Conservation (phyloP, 2,888 invertebrate genomes). For the Colletes collaris region DNA sequence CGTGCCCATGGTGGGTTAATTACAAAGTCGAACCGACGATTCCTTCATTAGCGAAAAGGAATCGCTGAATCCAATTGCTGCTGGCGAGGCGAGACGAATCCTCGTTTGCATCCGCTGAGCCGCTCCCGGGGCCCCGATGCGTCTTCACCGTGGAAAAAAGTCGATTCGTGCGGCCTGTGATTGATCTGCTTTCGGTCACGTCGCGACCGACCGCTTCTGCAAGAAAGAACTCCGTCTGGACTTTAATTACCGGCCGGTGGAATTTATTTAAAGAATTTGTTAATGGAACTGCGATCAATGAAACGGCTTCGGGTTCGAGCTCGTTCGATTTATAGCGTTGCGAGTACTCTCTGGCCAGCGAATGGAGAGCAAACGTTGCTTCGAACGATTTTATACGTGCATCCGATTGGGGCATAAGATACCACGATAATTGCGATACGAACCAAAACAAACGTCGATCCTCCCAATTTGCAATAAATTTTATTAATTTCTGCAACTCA, state of each 20-base stretch:
- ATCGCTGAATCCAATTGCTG: conserved; percentile 62
- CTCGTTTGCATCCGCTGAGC: conserved; percentile 66
- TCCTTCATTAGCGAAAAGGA: conserved; percentile 78
- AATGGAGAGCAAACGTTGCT: neutral
- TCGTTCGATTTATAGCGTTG: conserved; percentile 19
- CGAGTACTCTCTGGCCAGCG: neutral
- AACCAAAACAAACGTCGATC: too few relatives aligned
- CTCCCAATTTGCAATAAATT: too few relatives aligned
- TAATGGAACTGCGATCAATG: conserved; percentile 35
- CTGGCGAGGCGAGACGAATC: conserved; percentile 57
- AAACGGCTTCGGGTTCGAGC: conserved; percentile 1
- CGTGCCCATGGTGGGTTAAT: conserved; percentile 73
- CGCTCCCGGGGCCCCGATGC: conserved; percentile 26
- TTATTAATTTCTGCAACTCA: too few relatives aligned
- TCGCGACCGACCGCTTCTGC: conserved; percentile 55
- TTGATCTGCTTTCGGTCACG: conserved; percentile 58
- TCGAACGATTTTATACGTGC: neutral
- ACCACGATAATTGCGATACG: too few relatives aligned
- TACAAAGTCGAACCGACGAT: conserved; percentile 77
- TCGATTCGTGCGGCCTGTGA: conserved; percentile 45
- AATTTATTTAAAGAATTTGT: conserved; percentile 41
- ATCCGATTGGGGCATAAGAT: too few relatives aligned
- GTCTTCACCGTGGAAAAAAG: conserved; percentile 10
- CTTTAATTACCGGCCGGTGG: conserved; percentile 41
- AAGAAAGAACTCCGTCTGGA: conserved; percentile 23